Base-by-base conservation (phyloP, 2,888 invertebrate species). In the Pyrrhia umbra region DNA sequence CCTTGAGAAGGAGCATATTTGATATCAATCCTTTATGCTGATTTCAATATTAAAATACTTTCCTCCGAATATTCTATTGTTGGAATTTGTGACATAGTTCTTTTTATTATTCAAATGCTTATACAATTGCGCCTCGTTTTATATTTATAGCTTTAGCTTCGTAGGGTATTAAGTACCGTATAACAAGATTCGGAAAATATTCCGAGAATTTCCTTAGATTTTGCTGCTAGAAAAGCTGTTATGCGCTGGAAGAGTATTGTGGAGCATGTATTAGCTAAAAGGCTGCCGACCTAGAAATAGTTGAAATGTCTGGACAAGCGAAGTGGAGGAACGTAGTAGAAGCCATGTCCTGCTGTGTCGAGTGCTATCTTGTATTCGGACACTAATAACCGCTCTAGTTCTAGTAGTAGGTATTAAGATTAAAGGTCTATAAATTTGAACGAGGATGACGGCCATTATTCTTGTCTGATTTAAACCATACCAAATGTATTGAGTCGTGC, bases 21-120 rank as follows among this genome's bases (percentile, higher is more conserved):
- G 75, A 75, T 75, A 75, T 68, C 79, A 80, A 80, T 79, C 80
- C 69, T 75, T 67, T 79, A 75, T 75, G 69, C 80, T 77, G 80
- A 80, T 75, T 77, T 66, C 75, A 70, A 80, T 79, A 80, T 80
- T 75, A 79, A 77, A 79, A 77, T 61, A 52, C 61, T 71, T 63
- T 71, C 68, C 52, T 61, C 23, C 34, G 61, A 75, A 58, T 70
- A 62, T 63, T 70, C 67, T 52, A 63, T 74, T 74, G 70, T 69
- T 57, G 57, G 42, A 58, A 51, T 61, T 46, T 56, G 51, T 63
- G 65, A 56, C 65, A 77, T 76, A 77, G 76, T 76, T 65, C 23
- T 69, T 63, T 61, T 77, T 74, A 51, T 66, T 51, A 51, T 66
- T 51, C n/a, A 55, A 62, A 56, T 56, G 57, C 30, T 39, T 66